phyloP scores from a whole-genome alignment of 2,888 invertebrate species.

The Drosophila mettleri region DNA sequence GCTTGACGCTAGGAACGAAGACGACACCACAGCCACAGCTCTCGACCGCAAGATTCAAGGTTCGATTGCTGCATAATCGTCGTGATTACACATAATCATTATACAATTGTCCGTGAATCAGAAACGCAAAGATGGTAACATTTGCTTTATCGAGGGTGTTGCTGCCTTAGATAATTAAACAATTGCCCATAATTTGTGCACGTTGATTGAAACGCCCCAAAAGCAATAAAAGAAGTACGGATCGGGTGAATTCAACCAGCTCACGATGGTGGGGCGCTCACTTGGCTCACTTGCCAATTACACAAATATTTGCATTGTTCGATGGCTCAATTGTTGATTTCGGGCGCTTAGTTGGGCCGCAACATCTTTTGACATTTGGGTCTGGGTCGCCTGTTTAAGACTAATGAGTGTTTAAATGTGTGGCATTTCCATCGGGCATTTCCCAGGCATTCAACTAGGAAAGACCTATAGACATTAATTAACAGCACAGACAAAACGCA shows the following conservation, averaged over 20 bases:
- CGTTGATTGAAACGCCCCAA: slow-evolving; percentile 64
- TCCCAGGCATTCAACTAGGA: slow-evolving; percentile 50
- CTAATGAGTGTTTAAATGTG: slow-evolving; percentile 55
- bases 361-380: slow-evolving; percentile 57
- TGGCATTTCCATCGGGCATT: slow-evolving; percentile 41
- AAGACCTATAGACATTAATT: slow-evolving; percentile 54
- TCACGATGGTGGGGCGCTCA: slow-evolving; percentile 1
- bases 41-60: slow-evolving; percentile 67
- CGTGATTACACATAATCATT: slow-evolving; percentile 74
- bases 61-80: slow-evolving; percentile 66
- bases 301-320: slow-evolving; percentile 59
- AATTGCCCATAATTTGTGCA: slow-evolving; percentile 74
- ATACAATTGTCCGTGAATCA: slow-evolving; percentile 51
- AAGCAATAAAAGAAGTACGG: slow-evolving; percentile 25
- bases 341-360: slow-evolving; percentile 16
- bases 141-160: slow-evolving; percentile 53
- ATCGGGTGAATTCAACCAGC: no score
- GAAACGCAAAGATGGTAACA: slow-evolving; percentile 14
- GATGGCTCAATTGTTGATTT: slow-evolving; percentile 35
- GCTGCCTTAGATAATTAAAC: slow-evolving; percentile 71
- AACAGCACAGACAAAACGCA: slow-evolving; percentile 44
- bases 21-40: slow-evolving; percentile 39
- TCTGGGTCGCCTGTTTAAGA: slow-evolving; percentile 58
- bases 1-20: slow-evolving; percentile 32
- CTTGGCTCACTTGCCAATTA: slow-evolving; percentile 50